These are phyloP conservation scores for Sepiola atlantica DNA, from an alignment of 2,888 invertebrate species.

Conservation along the genomic window DNA sequence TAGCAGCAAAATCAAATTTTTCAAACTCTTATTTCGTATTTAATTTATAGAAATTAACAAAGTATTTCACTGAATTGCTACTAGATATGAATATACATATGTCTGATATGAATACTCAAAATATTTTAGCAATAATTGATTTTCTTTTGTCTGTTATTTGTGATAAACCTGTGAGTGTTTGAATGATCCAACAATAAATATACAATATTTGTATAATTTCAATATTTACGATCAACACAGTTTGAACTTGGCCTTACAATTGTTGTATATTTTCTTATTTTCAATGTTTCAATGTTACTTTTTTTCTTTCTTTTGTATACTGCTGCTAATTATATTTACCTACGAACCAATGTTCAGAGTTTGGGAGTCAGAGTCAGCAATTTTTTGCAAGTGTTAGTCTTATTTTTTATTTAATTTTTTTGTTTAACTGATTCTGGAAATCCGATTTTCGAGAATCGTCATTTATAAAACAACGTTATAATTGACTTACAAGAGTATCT, in stretches of 20 bases:
- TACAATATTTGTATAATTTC: background rate
- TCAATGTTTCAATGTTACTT: background rate
- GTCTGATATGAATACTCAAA: background rate
- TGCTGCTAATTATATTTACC: background rate
- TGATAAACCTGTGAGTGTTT: background rate
- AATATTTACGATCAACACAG: background rate
- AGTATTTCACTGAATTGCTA: background rate
- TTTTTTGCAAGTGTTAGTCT: too few relatives aligned
- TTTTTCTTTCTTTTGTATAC: background rate
- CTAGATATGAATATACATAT: background rate
- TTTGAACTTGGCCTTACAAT: background rate
- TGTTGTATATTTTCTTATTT: background rate
- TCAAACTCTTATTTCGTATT: too few relatives aligned
- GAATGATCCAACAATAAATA: background rate
- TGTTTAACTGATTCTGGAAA: too few relatives aligned
- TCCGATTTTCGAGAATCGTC: too few relatives aligned
- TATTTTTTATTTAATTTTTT: too few relatives aligned
- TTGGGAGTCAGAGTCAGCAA: too few relatives aligned
- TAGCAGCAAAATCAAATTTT: too few relatives aligned
- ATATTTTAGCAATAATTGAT: background rate
- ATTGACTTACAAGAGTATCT: too few relatives aligned
- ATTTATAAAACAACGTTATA: too few relatives aligned
- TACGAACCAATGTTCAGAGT: background rate
- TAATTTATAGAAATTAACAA: background rate
- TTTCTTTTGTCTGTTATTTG: background rate